Evolutionary conservation across 2,888 invertebrate species (phyloP).

Genomic region (Troglohyphantes excavatus): DNA sequence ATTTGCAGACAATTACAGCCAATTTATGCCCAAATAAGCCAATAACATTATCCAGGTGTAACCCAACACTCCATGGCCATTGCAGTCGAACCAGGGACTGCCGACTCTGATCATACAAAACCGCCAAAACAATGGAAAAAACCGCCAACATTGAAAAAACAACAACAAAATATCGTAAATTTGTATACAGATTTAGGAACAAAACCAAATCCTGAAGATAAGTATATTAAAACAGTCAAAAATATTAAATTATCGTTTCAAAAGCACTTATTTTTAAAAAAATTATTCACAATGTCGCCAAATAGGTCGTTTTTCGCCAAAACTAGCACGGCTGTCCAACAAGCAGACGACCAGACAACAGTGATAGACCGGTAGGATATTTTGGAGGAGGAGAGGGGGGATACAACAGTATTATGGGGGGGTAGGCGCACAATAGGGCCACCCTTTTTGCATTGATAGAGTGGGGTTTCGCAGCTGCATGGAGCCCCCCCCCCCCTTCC

Average conservation of each 20-base stretch:
- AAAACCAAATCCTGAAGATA: too few relatives aligned
- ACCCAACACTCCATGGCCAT: neutral
- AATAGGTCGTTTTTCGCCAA: too few relatives aligned
- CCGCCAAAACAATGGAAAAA: too few relatives aligned
- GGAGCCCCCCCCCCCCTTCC: neutral
- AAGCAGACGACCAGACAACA: neutral
- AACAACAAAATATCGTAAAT: too few relatives aligned
- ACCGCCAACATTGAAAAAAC: too few relatives aligned
- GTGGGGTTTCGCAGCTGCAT: constrained; percentile 64
- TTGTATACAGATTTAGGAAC: too few relatives aligned
- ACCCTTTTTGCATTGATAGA: constrained; percentile 69
- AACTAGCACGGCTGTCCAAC: neutral
- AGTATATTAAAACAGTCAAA: too few relatives aligned
- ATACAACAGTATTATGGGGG: constrained; percentile 21
- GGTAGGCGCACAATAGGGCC: constrained; percentile 68
- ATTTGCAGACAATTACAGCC: constrained; percentile 15
- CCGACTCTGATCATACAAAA: too few relatives aligned
- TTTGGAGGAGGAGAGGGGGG: constrained; percentile 28
- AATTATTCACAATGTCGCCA: too few relatives aligned
- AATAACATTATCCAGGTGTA: constrained; percentile 17
- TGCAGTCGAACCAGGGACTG: too few relatives aligned
- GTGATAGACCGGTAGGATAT: constrained; percentile 11
- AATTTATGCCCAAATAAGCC: constrained; percentile 26
- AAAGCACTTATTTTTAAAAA: too few relatives aligned
- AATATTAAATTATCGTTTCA: too few relatives aligned